phyloP scores from a whole-genome alignment of 2,797 vertebrate species.

The Schizopygopsis pylzovi region DNA sequence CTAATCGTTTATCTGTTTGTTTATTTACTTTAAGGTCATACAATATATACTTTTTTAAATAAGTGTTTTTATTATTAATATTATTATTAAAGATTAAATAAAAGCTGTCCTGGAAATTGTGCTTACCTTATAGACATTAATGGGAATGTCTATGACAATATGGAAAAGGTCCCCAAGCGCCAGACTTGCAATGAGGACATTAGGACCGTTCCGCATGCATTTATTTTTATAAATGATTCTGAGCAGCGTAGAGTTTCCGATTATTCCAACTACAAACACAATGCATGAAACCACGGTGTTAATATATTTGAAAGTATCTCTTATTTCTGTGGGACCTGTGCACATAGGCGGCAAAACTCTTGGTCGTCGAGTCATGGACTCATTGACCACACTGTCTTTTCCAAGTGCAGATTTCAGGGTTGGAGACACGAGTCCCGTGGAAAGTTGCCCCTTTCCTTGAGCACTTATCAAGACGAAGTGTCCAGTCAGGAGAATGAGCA shows the following conservation, averaged over 20 bases:
- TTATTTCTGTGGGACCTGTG: constrained; percentile 81
- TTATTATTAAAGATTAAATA: neutral
- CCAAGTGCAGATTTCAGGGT: constrained; percentile 70
- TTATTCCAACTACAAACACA: constrained; percentile 93
- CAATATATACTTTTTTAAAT: too few species aligned
- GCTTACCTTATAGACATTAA: constrained; percentile 95
- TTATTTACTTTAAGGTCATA: neutral
- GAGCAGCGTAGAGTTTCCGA: constrained; percentile 93
- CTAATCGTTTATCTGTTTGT: neutral
- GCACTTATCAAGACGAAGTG: constrained; percentile 39
- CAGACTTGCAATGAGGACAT: constrained; percentile 93
- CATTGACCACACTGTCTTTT: constrained; percentile 66
- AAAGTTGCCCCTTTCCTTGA: constrained; percentile 45
- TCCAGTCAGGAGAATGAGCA: constrained; percentile 32
- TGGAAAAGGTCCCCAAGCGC: constrained; percentile 95
- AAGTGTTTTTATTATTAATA: too few species aligned
- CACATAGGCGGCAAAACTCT: constrained; percentile 81
- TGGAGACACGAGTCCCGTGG: constrained; percentile 15
- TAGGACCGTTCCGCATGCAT: constrained; percentile 96
- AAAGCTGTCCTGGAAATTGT: neutral
- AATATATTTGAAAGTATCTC: constrained; percentile 93
- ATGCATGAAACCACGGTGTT: constrained; percentile 92
- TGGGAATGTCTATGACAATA: constrained; percentile 92
- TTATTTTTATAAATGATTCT: constrained; percentile 98
- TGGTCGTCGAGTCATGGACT: constrained; percentile 65